Evolutionary conservation across 1,140 invertebrate genomes (phyloP), one percentile per base, ranked within the genome.

Genomic region (Plodia interpunctella): DNA sequence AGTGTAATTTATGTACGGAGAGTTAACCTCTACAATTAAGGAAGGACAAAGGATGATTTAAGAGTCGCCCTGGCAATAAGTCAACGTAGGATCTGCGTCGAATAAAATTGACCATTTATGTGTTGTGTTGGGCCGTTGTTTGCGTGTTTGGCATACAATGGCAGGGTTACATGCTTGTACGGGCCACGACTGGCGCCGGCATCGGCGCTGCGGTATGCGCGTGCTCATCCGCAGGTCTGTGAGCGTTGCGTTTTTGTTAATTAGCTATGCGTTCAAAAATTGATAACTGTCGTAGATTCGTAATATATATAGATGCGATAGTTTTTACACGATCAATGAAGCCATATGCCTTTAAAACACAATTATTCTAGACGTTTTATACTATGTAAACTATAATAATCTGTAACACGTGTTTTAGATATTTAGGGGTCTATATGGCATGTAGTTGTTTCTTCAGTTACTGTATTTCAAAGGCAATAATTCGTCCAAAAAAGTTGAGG

Each of bases 121-220:
- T 56, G 19, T 20, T 18, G 62, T 56, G 19, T 20, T 60, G 35
- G 25, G 32, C 18, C 19, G 30, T 25, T 15, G 54, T 52, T 63
- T 53, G 62, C 62, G 32, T 30, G 60, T 60, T 70, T 57, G 56
- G 63, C 68, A 70, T 59, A 72, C 68, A 70, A 66, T 75, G 57
- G 65, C 54, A 50, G 62, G 65, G 57, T 70, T 68, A 68, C 73
- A 68, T 70, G 68, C 65, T 64, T 19, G 65, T 68, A 72, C 69
- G 70, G 66, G 28, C 10, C 9, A 53, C 10, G 49, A 9, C 35
- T 35, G 76, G 76, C 74, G 74, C 72, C 74, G 56, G 66, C 68
- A 67, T 66, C 56, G 72, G 76, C 75, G 79, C 77, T 75, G 70
- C 61, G 70, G 64, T 54, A 17, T 54, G 52, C 25, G 52, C 28